Evolutionary conservation across 2,113 vertebrate genomes (phyloP).

Genomic region (Raja brachyura): DNA sequence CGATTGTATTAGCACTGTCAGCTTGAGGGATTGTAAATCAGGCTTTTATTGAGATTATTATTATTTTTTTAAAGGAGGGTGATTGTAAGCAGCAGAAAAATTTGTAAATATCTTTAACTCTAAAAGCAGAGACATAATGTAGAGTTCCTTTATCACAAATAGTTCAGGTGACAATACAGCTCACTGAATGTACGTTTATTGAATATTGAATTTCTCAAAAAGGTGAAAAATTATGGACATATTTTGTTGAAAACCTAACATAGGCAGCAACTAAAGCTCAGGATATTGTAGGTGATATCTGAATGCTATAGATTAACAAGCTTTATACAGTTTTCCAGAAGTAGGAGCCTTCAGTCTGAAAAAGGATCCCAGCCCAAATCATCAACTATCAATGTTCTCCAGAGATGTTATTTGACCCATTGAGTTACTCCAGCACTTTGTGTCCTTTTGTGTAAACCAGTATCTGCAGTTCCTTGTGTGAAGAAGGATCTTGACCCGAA

Average conservation of each 20-base stretch:
- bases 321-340: neutral
- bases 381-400: no score
- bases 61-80: constrained; percentile 57
- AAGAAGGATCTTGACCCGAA: no score
- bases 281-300: neutral
- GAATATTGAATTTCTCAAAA: neutral
- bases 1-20: constrained; percentile 99
- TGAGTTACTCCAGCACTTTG: no score
- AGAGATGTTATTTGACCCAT: no score
- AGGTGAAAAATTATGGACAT: neutral
- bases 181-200: neutral
- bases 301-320: no score
- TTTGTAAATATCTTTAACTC: constrained; percentile 32
- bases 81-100: constrained; percentile 29
- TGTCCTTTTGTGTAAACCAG: no score
- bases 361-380: no score
- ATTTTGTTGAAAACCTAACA: neutral
- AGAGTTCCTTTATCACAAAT: constrained; percentile 5
- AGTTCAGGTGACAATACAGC: neutral
- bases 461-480: no score
- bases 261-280: neutral
- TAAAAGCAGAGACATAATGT: constrained; percentile 23
- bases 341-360: neutral
- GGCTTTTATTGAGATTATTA: constrained; percentile 98
- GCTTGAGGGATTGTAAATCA: constrained; percentile 96